Base-by-base conservation (phyloP, 2,888 invertebrate genomes). In the Alloscopus bannaensis region DNA sequence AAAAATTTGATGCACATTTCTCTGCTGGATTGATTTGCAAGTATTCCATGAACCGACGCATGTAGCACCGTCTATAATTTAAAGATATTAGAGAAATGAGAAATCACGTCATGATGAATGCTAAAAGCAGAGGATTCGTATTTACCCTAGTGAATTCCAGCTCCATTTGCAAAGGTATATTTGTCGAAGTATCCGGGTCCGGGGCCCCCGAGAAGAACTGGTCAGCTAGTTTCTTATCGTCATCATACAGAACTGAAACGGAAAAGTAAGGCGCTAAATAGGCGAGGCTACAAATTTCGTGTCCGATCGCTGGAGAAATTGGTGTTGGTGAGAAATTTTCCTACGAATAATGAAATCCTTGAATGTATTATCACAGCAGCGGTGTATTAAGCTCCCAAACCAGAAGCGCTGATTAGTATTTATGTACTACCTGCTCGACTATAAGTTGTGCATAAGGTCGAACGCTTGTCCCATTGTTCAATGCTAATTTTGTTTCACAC, bases 191-290 rank as follows among this genome's bases (percentile, higher is more conserved):
- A 87, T 93, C 93, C 36, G 90, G 89, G 0, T 91, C 87, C 0
- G 90, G 89, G 80, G 91, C 92, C 1, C 91, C 91, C 40, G 90
- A 89, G 87, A 92, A 91, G 87, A 91, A 92, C 82, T 91, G 93
- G 86, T 95, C 95, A 0, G 95, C 95, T n/a, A 96, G 92, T 84
- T 94, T 93, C 0, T 94, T 94, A 88, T 95, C 95, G 88, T 98
- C 98, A 87, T 98, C 98, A 42, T 95, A 96, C 88, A 98, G 96
- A 1, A 97, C 92, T 0, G 98, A 97, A 0, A 98, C 92, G 11
- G 93, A 93, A 83, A 99, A 91, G 89, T 99, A 98, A 0, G 98
- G 96, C 18, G 97, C 98, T 6, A 99, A 91, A 87, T 93, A 96
- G 73, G 96, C 94, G 59, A 94, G 92, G 66, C 93, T 91, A 0